Conservation (phyloP, 2,113 vertebrate genomes). For the Cygnus atratus region DNA sequence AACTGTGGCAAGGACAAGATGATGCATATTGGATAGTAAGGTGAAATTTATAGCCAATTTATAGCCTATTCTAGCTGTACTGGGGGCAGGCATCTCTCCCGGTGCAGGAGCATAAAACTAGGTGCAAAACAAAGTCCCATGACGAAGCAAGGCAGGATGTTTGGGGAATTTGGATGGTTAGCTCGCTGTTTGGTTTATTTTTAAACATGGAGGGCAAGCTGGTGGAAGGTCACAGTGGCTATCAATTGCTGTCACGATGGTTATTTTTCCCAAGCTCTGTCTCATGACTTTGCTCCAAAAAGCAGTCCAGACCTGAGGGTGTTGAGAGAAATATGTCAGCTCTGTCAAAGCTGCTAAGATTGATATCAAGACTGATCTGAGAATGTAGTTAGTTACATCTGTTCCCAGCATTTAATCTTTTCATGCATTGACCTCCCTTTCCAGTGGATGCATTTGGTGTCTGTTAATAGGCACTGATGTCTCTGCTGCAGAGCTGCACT, state of each 20-base stretch:
- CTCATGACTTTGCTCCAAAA: background rate
- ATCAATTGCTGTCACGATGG: background rate
- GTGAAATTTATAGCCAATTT: background rate
- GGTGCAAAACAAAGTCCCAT: background rate
- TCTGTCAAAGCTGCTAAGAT: background rate
- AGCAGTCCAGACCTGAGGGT: background rate
- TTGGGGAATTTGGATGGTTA: background rate
- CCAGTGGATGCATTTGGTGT: background rate
- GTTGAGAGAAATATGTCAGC: background rate
- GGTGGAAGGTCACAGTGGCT: background rate
- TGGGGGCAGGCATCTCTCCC: background rate
- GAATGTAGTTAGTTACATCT: background rate
- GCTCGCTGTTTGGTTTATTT: background rate
- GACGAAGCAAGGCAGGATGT: background rate
- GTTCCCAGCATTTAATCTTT: background rate
- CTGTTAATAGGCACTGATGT: background rate
- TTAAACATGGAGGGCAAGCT: background rate
- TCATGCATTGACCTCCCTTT: background rate
- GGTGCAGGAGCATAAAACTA: background rate
- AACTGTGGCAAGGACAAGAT: background rate
- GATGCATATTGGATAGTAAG: background rate
- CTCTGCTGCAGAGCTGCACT: background rate
- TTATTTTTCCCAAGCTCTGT: conserved; percentile 16
- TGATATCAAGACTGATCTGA: background rate
- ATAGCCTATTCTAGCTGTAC: background rate